A percentile compares a stretch with the other conserved stretches of the same genome.
phyloP scores from a whole-genome alignment of 2,113 vertebrate species.

The Petroica traversi region DNA sequence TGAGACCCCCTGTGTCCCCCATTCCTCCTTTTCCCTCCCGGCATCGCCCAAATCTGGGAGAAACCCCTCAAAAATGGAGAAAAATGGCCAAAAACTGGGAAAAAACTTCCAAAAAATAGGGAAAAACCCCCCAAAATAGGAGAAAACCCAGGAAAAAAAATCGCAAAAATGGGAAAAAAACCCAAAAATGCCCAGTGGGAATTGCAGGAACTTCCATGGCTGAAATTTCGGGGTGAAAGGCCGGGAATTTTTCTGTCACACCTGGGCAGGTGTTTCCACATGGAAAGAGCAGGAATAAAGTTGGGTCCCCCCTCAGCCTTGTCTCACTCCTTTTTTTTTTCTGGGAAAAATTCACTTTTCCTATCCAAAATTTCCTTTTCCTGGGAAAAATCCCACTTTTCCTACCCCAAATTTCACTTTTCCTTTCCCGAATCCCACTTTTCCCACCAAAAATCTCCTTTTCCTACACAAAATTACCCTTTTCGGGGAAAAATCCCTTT shows the following conservation, averaged over 20 bases:
- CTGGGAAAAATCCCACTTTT: background rate
- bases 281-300: background rate
- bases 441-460: background rate
- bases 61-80: background rate
- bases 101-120: background rate
- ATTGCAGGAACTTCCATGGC: background rate
- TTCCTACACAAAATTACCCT: background rate
- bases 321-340: accelerated
- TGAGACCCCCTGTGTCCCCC: no score
- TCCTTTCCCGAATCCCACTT: background rate
- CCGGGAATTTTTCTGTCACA: background rate
- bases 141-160: no score
- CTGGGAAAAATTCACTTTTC: background rate
- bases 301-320: accelerated
- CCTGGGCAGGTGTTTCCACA: background rate
- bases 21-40: no score
- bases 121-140: background rate
- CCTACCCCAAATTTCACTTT: background rate
- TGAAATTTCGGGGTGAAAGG: background rate
- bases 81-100: background rate
- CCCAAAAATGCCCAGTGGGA: background rate
- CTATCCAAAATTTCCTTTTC: background rate
- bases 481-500: no score
- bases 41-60: background rate
- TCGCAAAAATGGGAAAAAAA: background rate